Base-by-base conservation (phyloP, 2,113 vertebrate species). In the Polypterus senegalus region DNA sequence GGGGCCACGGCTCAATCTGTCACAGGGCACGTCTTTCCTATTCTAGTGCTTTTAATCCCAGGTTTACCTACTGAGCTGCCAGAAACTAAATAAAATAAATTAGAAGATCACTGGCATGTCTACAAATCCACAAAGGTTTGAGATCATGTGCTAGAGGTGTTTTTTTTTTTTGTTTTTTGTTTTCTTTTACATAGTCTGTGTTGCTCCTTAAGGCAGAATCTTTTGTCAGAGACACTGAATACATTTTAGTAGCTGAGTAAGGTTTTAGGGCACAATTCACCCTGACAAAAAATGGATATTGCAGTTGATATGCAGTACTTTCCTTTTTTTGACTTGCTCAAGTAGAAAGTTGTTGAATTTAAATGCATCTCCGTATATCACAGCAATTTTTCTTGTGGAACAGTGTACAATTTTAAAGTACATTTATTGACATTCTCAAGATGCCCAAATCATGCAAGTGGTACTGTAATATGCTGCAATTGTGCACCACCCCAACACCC, bases 21-120 rank as follows among this genome's bases (percentile, higher is more conserved):
- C 67, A 64, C 66, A 67, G 76, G 76, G 73, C 71, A 73, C 65
- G 70, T 79, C 66, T 66, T 70, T 80, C 73, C 76, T 75, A 85
- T 83, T 82, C 65, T 69, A 81, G 78, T 73, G 66, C 61, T 75
- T 79, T 79, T 89, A 90, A 91, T 91, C 84, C 82, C 58, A 57
- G 73, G 66, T 70, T 79, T 80, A 76, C 72, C 78, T 79, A 71
- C 67, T 67, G 69, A 74, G 63, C 67, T 73, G 68, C 63, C 67
- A 70, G 73, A 65, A 81, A 82, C 74, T 68, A 67, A 76, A 81
- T 66, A 77, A 80, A 72, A 69, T 71, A 81, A 88, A 80, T 81
- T 72, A 76, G 67, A 78, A 73, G 75, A 80, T 76, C 79, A 73
- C 79, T 75, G 69, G 68, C 76, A 72, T 74, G 73, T 73, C 71